Evolutionary conservation across 2,888 invertebrate species (phyloP), one percentile per base, ranked within the genome.

Genomic region (Chloroclysta siterata): DNA sequence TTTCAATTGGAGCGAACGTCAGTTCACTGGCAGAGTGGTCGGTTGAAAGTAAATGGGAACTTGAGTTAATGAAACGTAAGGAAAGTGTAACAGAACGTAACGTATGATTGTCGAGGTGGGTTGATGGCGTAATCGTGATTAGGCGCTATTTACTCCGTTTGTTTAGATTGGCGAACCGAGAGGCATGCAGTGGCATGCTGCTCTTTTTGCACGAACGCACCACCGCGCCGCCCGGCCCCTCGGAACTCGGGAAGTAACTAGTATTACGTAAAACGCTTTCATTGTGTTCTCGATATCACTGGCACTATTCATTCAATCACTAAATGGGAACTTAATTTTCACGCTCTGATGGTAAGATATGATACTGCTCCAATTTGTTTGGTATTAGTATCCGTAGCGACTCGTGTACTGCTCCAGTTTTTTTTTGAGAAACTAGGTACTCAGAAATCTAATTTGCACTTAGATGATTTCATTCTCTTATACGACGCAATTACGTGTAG

Each of bases 221-320:
- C 50, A 29, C 68, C 44, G 44, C 44, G 44, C 46, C 17, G 46
- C 66, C 65, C 60, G 66, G 53, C 66, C 56, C 60, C 60, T 60
- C 74, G 74, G 76, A 76, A 76, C 65, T 64, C 70, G 70, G 80
- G 75, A 81, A 79, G 75, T 76, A 73, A 61, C 51, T 44, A 56
- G 28, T 63, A 66, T 88, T 87, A 81, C 81, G 80, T 78, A 82
- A 74, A 85, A 73, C 78, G 83, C 88, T 88, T 87, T 87, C 88
- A 85, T 87, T 86, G 80, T 84, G 74, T 83, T 83, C 80, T 81
- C 78, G 79, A 84, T 86, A 83, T 79, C 74, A 80, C 74, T 79
- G 73, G 70, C 69, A 72, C 65, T 71, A 70, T 73, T 75, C 70
- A 76, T 74, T 76, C 66, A 73, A 70, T 71, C 70, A 73, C 66